Base-by-base conservation (phyloP, 2,888 invertebrate genomes). In the Andrena praecox region DNA sequence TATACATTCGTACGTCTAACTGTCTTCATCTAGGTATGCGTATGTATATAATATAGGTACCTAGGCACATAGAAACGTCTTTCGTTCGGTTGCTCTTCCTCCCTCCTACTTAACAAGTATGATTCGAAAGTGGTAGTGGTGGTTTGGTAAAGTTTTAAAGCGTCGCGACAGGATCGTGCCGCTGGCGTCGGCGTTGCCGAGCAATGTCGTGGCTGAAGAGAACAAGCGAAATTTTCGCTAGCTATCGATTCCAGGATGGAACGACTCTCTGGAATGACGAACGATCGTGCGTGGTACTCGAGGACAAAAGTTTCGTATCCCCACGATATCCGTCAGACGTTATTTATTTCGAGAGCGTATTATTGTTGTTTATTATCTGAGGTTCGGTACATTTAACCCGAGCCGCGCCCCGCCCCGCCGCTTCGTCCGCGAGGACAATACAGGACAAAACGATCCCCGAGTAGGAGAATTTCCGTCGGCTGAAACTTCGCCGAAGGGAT, bases 361-460 rank as follows among this genome's bases (percentile, higher is more conserved):
- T 91, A 92, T 92, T 89, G 91, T 90, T 90, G 89, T 92, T 91
- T 91, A 92, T 91, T 92, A 92, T 92, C 91, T 89, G 81, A 85
- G 80, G 85, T 89, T 91, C 92, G 92, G 87, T 92, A 92, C 92
- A 92, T 92, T 92, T 91, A 92, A 92, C 92, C 91, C 86, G 89
- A 16, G 42, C 42, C 42, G 42, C 42, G 42, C 42, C 42, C 42
- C 35, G 35, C 35, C 35, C 42, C 90, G 85, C 90, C 91, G 89
- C 90, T 91, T 88, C 90, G 81, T 64, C 72, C 68, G 62, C 68
- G 77, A 63, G 71, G 68, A 81, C 79, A 86, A 84, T 82, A 71
- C 83, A 77, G 48, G 54, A 73, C 75, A 77, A 56, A 73, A 68
- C 71, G 80, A 86, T 77, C 56, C 70, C 82, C 78, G 77, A 71